A percentile compares a stretch with the other conserved stretches of the same genome.
Evolutionary conservation across 2,797 vertebrate genomes (phyloP).

Genomic region (Gobio occitaniae): DNA sequence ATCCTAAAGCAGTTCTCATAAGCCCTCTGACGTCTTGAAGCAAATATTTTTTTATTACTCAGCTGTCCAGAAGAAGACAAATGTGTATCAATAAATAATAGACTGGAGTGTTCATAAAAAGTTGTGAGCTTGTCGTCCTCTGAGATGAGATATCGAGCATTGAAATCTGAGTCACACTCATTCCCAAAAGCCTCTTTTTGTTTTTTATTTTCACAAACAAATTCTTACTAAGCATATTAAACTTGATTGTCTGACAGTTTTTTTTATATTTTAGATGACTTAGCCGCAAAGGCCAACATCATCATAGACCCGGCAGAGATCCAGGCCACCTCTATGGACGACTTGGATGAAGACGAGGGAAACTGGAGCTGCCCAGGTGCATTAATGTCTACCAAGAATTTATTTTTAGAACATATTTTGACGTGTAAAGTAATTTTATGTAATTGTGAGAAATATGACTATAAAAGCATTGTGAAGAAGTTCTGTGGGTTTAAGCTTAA

Average conservation of each 20-base stretch:
- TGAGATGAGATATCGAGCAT: not conserved
- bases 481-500: not conserved
- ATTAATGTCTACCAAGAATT: not conserved
- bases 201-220: not conserved
- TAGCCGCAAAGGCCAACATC: conserved; percentile 93
- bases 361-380: conserved; percentile 86
- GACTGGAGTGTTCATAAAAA: conserved; percentile 13
- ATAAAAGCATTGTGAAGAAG: not conserved
- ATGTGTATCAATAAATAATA: conserved; percentile 45
- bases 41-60: conserved; percentile 21
- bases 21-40: not conserved
- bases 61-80: conserved; percentile 37
- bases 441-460: not conserved
- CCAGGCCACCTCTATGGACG: conserved; percentile 92
- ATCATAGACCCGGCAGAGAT: conserved; percentile 94
- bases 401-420: not conserved
- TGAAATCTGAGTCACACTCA: not conserved
- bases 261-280: conserved; percentile 82
- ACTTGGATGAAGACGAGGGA: conserved; percentile 97
- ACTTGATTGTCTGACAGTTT: not conserved
- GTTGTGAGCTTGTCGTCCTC: conserved; percentile 1
- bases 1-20: too few species aligned
- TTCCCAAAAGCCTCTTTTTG: not conserved
- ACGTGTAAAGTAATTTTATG: not conserved
- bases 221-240: not conserved